Evolutionary conservation across 1,140 invertebrate species (phyloP), one percentile per base, ranked within the genome.

Genomic region (Drusus annulatus): DNA sequence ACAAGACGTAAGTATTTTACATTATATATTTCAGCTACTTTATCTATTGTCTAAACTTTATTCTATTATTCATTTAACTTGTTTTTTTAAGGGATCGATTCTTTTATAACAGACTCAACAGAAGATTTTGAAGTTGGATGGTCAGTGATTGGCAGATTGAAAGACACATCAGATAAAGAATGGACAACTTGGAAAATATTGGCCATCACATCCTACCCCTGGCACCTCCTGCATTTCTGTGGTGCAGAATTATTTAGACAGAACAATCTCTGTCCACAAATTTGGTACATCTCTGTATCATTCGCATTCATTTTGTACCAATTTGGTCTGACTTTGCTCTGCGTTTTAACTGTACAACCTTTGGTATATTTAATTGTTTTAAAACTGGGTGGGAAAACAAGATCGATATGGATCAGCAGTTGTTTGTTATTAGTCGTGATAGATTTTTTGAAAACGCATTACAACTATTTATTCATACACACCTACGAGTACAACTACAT

Each of bases 161-260:
- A 85, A 86, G 89, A 90, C 86, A 84, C 86, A 6, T 89, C 89
- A 75, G 89, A 90, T 86, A 84, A 87, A 81, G 89, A 90, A 85
- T 90, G 89, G 89, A 88, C 78, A 56, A 86, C 85, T 68, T 90
- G 87, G 88, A 90, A 89, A 85, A 86, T 84, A 83, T 88, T 87
- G 80, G 82, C 87, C 76, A 79, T 87, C 50, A 85, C 75, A 23
- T 86, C 87, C 10, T 87, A 85, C 84, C 82, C 81, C 81, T 88
- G 86, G 81, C 79, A 89, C 52, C 77, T 87, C 51, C 52, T 88
- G 36, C 87, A 89, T 69, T 88, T 87, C 79, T 58, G 85, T 50
- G 83, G 87, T 77, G 87, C 88, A 25, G 89, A 90, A 85, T 71
- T 86, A 17, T 79, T 89, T 65, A 80, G 88, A 17, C 82, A 68